phyloP scores from a whole-genome alignment of 2,797 vertebrate genomes.

The Picus viridis region DNA sequence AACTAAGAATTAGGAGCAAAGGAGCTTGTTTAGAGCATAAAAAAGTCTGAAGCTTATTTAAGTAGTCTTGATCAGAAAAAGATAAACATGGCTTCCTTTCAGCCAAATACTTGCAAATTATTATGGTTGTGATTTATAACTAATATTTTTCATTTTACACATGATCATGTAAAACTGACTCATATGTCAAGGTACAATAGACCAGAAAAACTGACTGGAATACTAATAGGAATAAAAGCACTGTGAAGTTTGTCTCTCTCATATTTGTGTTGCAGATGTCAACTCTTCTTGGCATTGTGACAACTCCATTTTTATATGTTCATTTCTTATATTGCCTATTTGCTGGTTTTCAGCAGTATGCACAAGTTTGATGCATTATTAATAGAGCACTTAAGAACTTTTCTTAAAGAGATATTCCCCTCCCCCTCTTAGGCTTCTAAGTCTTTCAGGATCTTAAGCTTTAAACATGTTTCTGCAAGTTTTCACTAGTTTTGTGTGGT shows the following conservation, averaged over 20 bases:
- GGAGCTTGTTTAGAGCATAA: neutral
- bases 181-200: neutral
- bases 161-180: neutral
- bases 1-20: neutral
- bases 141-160: neutral
- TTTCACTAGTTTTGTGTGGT: neutral
- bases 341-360: neutral
- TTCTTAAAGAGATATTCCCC: neutral
- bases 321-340: conserved; percentile 15
- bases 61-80: neutral
- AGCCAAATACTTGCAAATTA: neutral
- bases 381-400: conserved; percentile 4
- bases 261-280: neutral
- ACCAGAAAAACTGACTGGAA: neutral
- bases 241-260: neutral
- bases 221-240: neutral
- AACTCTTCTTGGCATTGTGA: conserved; percentile 13
- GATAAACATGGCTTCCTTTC: neutral
- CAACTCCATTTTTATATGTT: conserved; percentile 12
- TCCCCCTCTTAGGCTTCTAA: rapidly evolving
- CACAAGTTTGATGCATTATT: conserved; percentile 5
- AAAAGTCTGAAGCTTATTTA: neutral
- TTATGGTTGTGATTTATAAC: neutral
- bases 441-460: neutral
- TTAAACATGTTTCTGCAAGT: neutral